Base-by-base conservation (phyloP, 2,113 vertebrate species). In the Uropsilus gracilis region DNA sequence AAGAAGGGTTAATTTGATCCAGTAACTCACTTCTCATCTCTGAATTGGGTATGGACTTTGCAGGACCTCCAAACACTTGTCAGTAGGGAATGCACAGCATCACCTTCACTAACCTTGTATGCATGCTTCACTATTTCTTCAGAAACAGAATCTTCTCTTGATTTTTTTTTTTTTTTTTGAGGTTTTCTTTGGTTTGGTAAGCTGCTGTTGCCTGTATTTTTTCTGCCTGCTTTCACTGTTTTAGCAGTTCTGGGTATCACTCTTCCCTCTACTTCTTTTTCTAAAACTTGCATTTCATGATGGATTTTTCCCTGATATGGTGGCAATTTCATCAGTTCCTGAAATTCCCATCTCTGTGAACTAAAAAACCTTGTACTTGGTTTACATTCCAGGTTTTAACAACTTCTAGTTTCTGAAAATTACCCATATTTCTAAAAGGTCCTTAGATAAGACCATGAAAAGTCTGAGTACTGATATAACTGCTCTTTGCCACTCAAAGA, bases 211-310 rank as follows among this genome's bases (percentile, higher is more conserved):
- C 99, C 98, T 99, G 96, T 89, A 99, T 99, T 72, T 99, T 99
- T 72, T 99, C 99, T 0, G 99, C 99, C 98, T 99, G 99, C 96
- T 99, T 99, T 28, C 99, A 99, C 88, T 99, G 99, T 90, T 99
- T 99, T 97, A 99, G 99, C 73, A 99, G 98, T 96, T 99, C 97
- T 99, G 99, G 98, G 99, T 99, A 96, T 99, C 99, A 88, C 98
- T 99, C 99, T 99, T 97, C 99, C 99, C 98, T 99, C 99, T 72
- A 99, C 99, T 90, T 99, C 99, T 86, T 99, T 99, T 97, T 99
- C 99, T 97, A 99, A 98, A 78, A 98, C 97, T 95, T 99, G 99
- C 99, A 99, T 99, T 98, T 99, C 99, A 98, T 99, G 98, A 86
- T 99, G 98, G 13, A 99, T 98, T 97, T 98, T 99, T 7, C 99